A percentile compares a stretch with the other conserved stretches of the same genome.
phyloP scores from a whole-genome alignment of 2,797 vertebrate species.

The Sphenopsis melanotis region DNA sequence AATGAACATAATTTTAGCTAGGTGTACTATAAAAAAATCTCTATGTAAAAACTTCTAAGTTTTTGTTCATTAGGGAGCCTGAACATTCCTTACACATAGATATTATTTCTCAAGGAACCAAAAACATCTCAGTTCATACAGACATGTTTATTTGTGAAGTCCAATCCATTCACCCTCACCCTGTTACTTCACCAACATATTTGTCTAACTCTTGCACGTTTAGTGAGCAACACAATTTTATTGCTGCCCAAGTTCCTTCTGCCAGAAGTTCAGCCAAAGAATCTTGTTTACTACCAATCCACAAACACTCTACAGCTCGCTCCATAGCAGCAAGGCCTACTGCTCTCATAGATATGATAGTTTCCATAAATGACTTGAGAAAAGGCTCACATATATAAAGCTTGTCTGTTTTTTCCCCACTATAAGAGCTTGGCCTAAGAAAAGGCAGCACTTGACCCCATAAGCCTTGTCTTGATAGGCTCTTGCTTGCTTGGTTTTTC shows the following conservation, averaged over 20 bases:
- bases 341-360: not conserved
- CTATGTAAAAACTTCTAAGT: not conserved
- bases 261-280: slow-evolving; percentile 6
- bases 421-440: not conserved
- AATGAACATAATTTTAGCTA: not conserved
- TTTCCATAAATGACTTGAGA: not conserved
- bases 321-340: not conserved
- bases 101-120: not conserved
- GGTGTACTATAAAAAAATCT: not conserved
- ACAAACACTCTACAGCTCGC: not conserved
- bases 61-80: not conserved
- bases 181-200: not conserved
- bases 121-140: not conserved
- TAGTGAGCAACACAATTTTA: not conserved
- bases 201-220: not conserved
- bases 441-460: not conserved
- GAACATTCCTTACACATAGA: not conserved
- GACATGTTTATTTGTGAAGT: not conserved
- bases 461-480: not conserved
- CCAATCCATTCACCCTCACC: not conserved
- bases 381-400: not conserved
- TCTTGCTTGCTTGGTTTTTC: not conserved
- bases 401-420: not conserved
- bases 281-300: not conserved
- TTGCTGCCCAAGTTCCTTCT: not conserved